These are phyloP conservation scores for Charanyca ferruginea DNA, from an alignment of 2,888 invertebrate species.

Conservation along the genomic window DNA sequence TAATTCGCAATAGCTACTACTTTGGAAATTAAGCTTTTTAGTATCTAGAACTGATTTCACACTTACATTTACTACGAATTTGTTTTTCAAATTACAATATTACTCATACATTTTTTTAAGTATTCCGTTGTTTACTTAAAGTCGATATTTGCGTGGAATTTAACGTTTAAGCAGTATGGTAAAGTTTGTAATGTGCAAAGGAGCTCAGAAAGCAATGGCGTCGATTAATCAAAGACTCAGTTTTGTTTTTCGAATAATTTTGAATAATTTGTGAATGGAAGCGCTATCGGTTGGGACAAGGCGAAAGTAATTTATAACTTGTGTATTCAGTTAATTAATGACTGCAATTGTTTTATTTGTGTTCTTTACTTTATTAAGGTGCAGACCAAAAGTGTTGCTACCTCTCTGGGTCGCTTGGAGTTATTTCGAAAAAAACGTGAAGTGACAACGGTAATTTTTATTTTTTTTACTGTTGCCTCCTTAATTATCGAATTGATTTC, in stretches of 20 bases:
- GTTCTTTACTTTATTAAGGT: conserved; percentile 70
- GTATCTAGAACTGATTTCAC: conserved; percentile 69
- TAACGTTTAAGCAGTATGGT: conserved; percentile 31
- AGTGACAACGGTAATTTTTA: conserved; percentile 30
- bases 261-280: conserved; percentile 86
- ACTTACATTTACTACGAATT: conserved; percentile 68
- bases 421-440: conserved; percentile 61
- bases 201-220: conserved; percentile 75
- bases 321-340: conserved; percentile 82
- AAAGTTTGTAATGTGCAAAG: conserved; percentile 66
- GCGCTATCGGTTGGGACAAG: conserved; percentile 75
- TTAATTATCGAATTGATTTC: neutral
- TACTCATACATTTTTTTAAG: conserved; percentile 30
- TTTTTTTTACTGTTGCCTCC: conserved; percentile 4
- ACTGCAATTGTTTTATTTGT: conserved; percentile 75
- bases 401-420: conserved; percentile 59
- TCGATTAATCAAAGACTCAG: conserved; percentile 79
- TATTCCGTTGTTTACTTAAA: conserved; percentile 50
- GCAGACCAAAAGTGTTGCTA: conserved; percentile 54
- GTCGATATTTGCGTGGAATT: conserved; percentile 49
- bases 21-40: conserved; percentile 57
- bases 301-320: conserved; percentile 80
- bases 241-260: conserved; percentile 82
- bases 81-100: conserved; percentile 56
- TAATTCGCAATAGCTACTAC: conserved; percentile 45